Base-by-base conservation (phyloP, 53 echinoderm and acorn worm species). In the Mesocentrotus franciscanus region DNA sequence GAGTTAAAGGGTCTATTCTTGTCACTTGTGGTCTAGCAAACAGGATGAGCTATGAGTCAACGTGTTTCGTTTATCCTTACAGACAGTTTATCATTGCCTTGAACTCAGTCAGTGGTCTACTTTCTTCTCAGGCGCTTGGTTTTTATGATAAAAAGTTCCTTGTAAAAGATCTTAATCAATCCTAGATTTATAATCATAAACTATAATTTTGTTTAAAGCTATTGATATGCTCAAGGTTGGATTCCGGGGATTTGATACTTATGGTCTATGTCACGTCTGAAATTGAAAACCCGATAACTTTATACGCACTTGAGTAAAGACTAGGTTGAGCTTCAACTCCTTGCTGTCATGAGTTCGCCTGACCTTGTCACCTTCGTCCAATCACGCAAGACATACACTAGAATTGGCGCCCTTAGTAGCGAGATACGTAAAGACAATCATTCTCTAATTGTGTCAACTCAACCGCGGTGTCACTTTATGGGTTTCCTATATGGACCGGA, bases 11-110 rank as follows among this genome's bases (percentile, higher is more conserved):
- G 84, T 84, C 55, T 84, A 84, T 84, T 84, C 55, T 39, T 87
- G 87, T 57, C 87, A n/a, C 27, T 8, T 87, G 57, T 58, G 58
- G 87, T 87, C 87, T 87, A 27, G 26, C 87, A n/a, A 27, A 87
- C 87, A 26, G 87, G 87, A 87, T n/a, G 59, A 87, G 27, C 2
- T 87, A 56, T 87, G 57, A 87, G 59, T 87, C 87, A 84, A 87
- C 57, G 26, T 87, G 87, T 56, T 87, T 56, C 87, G 84, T 84
- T 84, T 84, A 20, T 9, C 49, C 58, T 56, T 26, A 49, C 85
- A 85, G 55, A 56, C 85, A 56, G 33, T 55, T 32, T 85, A 56
- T 22, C 85, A 49, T 58, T 9, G 29, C 56, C 56, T 56, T 87
- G 58, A 87, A 87, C 58, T 87, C 87, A 20, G 85, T 12, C 56